These are phyloP conservation scores for Notechis scutatus DNA, from an alignment of 2,113 vertebrate genomes.

Conservation along the genomic window DNA sequence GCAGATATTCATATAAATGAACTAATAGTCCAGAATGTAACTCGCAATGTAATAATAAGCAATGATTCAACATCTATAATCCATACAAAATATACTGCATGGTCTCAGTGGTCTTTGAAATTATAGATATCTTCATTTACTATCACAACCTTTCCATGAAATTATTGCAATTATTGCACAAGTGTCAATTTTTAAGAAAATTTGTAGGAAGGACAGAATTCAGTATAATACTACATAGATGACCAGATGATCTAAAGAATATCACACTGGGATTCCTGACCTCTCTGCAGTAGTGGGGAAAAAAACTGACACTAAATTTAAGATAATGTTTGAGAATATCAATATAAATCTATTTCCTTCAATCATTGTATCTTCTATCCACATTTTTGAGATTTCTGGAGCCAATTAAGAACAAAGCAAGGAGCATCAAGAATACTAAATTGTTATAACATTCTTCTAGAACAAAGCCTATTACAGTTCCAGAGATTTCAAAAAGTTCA, in stretches of 20 bases:
- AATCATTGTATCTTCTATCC: neutral
- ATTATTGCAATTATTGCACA: neutral
- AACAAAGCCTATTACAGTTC: neutral
- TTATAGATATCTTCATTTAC: neutral
- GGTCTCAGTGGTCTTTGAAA: neutral
- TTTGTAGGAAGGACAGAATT: neutral
- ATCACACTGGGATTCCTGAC: neutral
- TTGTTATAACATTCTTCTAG: neutral
- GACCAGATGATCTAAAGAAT: neutral
- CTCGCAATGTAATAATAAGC: neutral
- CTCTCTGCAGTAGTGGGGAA: neutral
- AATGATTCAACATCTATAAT: neutral
- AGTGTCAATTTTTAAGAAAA: neutral
- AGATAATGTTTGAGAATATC: neutral
- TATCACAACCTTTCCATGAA: neutral
- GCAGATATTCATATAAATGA: neutral
- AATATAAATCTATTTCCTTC: neutral
- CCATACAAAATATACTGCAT: neutral
- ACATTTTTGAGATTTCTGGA: neutral
- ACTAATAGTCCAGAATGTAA: neutral
- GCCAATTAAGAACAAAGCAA: neutral
- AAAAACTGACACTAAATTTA: neutral
- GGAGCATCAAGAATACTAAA: neutral
- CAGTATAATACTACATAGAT: neutral
- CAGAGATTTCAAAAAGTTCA: neutral